Evolutionary conservation across 1,140 invertebrate species (phyloP).

Genomic region (Bombus soroeensis): DNA sequence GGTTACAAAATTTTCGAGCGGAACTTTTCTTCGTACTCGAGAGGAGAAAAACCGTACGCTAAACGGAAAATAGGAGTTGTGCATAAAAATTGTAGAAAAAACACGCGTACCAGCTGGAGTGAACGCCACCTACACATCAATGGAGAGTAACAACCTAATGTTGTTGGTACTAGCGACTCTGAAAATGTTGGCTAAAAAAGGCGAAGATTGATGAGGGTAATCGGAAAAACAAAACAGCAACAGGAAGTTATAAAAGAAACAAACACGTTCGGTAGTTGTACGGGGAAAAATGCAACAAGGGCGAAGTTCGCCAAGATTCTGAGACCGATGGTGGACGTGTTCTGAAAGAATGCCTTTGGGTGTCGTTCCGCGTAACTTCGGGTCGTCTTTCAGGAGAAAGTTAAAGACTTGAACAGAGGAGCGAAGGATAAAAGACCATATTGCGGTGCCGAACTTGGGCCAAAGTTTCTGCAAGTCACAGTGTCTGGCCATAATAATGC

Average conservation of each 20-base stretch:
- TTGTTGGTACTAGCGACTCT: background rate
- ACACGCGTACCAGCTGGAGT: background rate
- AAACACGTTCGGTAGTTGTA: background rate
- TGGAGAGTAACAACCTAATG: background rate
- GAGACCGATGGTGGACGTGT: slow-evolving; percentile 39
- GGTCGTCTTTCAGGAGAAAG: background rate
- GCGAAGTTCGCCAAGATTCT: slow-evolving; percentile 61
- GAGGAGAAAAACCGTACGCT: background rate
- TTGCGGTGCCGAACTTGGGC: slow-evolving; percentile 46
- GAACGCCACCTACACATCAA: no score
- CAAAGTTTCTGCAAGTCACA: slow-evolving; percentile 58
- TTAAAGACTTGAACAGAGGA: slow-evolving; percentile 17
- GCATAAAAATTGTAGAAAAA: background rate
- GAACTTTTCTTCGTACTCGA: background rate
- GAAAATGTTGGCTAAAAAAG: background rate
- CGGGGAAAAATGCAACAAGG: slow-evolving; percentile 47
- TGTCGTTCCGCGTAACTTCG: slow-evolving; percentile 49
- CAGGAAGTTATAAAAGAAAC: background rate
- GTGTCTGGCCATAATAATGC: slow-evolving; percentile 55
- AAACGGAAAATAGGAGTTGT: background rate
- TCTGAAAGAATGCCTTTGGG: slow-evolving; percentile 62
- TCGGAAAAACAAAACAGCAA: no score
- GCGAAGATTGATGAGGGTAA: background rate
- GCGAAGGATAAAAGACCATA: slow-evolving; percentile 37
- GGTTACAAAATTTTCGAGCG: background rate